phyloP scores from a whole-genome alignment of 2,797 vertebrate species.

The Benthosema pterotum region DNA sequence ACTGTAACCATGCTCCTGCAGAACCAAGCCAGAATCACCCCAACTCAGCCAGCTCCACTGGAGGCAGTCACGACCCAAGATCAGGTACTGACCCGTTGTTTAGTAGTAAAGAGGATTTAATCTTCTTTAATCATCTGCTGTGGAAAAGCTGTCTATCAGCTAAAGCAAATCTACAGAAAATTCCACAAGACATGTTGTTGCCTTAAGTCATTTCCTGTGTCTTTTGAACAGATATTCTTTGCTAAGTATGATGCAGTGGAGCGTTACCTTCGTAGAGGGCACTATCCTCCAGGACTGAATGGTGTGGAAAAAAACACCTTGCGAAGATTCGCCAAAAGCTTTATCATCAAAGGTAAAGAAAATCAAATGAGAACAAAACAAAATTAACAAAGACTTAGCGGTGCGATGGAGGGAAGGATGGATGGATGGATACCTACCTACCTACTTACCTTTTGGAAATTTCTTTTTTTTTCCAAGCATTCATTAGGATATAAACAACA shows the following conservation, averaged over 20 bases:
- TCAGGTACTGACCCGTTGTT: constrained; percentile 13
- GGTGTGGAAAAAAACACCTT: constrained; percentile 78
- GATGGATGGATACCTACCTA: too few species aligned
- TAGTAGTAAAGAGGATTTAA: too few species aligned
- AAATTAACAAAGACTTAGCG: too few species aligned
- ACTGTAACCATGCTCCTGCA: constrained; percentile 10
- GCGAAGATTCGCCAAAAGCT: constrained; percentile 74
- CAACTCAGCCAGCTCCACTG: background rate
- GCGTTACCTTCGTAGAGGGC: constrained; percentile 63
- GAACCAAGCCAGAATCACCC: constrained; percentile 8
- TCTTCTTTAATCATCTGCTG: background rate
- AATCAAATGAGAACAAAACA: background rate
- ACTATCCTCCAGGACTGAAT: constrained; percentile 67
- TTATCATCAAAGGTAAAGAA: constrained; percentile 63
- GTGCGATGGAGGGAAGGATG: too few species aligned
- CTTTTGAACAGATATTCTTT: constrained; percentile 58
- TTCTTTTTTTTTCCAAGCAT: too few species aligned
- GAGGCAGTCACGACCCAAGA: constrained; percentile 47
- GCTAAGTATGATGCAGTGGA: constrained; percentile 74
- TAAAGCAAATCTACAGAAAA: too few species aligned
- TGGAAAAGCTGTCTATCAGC: background rate
- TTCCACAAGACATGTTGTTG: too few species aligned
- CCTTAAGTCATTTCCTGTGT: too few species aligned
- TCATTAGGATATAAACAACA: too few species aligned
- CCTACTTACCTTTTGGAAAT: too few species aligned